phyloP scores from a whole-genome alignment of 2,797 vertebrate genomes.

The Iguana delicatissima region DNA sequence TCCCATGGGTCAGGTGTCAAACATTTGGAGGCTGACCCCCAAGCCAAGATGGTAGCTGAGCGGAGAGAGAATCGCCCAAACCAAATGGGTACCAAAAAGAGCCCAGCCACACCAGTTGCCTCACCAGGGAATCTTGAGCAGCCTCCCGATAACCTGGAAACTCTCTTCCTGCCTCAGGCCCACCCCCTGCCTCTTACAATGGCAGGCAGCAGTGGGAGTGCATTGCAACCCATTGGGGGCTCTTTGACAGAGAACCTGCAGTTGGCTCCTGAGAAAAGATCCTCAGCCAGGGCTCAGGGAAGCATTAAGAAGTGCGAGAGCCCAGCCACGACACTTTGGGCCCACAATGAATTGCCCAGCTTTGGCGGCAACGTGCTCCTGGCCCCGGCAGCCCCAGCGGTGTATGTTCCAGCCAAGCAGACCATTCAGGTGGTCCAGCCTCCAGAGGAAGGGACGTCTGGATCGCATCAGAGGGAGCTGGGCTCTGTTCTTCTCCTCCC shows the following conservation, averaged over 20 bases:
- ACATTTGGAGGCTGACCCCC: slow-evolving; percentile 88
- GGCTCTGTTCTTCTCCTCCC: slow-evolving; percentile 67
- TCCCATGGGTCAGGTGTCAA: slow-evolving; percentile 89
- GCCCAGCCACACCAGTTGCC: slow-evolving; percentile 53
- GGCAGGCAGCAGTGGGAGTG: slow-evolving; percentile 49
- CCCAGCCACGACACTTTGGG: slow-evolving; percentile 96
- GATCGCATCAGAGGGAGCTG: slow-evolving; percentile 65
- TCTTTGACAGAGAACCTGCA: slow-evolving; percentile 56
- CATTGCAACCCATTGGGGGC: slow-evolving; percentile 8
- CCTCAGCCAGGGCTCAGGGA: slow-evolving; percentile 85
- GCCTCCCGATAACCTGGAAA: slow-evolving; percentile 97
- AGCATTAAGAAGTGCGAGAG: slow-evolving; percentile 91
- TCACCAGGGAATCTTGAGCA: slow-evolving; percentile 93
- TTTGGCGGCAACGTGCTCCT: slow-evolving; percentile 90
- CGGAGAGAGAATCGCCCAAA: slow-evolving; percentile 72
- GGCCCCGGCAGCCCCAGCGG: slow-evolving; percentile 91
- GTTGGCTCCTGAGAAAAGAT: slow-evolving; percentile 80
- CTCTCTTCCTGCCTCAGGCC: slow-evolving; percentile 81
- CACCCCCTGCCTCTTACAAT: slow-evolving; percentile 61
- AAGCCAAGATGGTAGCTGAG: slow-evolving; percentile 91
- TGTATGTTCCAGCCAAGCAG: slow-evolving; percentile 86
- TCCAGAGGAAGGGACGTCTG: slow-evolving; percentile 85
- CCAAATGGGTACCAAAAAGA: slow-evolving; percentile 61
- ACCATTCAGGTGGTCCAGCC: slow-evolving; percentile 89
- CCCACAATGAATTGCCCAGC: slow-evolving; percentile 89